phyloP scores from a whole-genome alignment of 2,797 vertebrate genomes.

The Threskiornis aethiopicus region DNA sequence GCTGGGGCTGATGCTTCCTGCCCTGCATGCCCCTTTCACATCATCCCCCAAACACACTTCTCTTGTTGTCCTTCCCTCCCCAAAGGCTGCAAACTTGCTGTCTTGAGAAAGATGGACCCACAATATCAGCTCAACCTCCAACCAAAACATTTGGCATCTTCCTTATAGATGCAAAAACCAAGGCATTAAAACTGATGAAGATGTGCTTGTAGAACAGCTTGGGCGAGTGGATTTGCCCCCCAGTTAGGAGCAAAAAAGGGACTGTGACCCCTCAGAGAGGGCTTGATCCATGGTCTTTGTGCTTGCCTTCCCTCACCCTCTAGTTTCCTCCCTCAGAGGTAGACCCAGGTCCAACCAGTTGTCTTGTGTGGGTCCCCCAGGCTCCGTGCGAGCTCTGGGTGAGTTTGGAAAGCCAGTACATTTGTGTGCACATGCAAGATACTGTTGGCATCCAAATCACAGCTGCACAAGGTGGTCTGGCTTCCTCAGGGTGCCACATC shows the following conservation, averaged over 20 bases:
- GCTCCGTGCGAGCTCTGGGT: rapidly evolving
- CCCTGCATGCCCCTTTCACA: neutral
- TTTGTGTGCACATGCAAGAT: neutral
- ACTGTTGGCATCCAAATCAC: neutral
- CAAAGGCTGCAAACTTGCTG: neutral
- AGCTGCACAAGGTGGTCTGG: neutral
- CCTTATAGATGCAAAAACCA: neutral
- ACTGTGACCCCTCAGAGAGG: neutral
- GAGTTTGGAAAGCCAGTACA: neutral
- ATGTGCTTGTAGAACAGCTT: neutral
- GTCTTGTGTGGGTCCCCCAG: rapidly evolving
- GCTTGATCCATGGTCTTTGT: neutral
- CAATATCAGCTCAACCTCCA: neutral
- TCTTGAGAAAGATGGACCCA: neutral
- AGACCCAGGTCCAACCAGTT: neutral
- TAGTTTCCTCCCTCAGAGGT: neutral
- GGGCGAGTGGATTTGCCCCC: neutral
- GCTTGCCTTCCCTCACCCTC: neutral
- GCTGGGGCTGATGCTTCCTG: neutral
- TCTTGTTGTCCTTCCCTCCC: neutral
- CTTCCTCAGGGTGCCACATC: neutral
- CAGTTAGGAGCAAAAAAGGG: neutral
- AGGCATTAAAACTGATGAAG: neutral
- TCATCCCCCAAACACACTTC: neutral
- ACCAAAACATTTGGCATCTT: rapidly evolving